Evolutionary conservation across 2,113 vertebrate genomes (phyloP).

Genomic region (Mohoua ochrocephala): DNA sequence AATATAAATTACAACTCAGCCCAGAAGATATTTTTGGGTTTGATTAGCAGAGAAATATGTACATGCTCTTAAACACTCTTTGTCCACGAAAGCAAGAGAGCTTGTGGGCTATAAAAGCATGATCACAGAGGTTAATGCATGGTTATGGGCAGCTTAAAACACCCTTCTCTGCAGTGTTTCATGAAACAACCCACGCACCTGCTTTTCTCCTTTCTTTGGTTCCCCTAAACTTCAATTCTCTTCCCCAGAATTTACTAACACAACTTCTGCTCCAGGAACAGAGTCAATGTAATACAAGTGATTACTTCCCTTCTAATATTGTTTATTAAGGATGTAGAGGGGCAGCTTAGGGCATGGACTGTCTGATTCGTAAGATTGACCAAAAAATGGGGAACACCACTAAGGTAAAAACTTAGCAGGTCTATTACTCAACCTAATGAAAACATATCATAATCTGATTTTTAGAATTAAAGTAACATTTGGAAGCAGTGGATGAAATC

Average conservation of each 20-base stretch:
- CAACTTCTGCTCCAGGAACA: not conserved
- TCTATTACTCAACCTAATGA: not conserved
- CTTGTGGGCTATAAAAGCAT: not conserved
- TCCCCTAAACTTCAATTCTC: not conserved
- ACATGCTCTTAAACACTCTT: not conserved
- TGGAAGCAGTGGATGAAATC: not conserved
- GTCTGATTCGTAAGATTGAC: not conserved
- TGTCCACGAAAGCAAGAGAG: not conserved
- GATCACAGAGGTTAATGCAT: not conserved
- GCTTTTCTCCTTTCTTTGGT: not conserved
- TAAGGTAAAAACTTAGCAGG: not conserved
- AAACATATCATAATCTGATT: not conserved
- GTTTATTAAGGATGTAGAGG: not conserved
- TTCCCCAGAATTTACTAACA: not conserved
- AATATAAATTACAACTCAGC: not conserved
- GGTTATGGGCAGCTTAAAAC: not conserved
- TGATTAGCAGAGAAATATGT: not conserved
- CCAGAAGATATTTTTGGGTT: not conserved
- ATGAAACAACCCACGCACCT: not conserved
- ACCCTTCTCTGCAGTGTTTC: not conserved
- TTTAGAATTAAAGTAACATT: not conserved
- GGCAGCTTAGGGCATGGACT: not conserved
- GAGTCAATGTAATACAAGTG: not conserved
- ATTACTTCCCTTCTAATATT: not conserved
- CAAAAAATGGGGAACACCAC: not conserved